Evolutionary conservation across 1,140 invertebrate species (phyloP).

Genomic region (Drosophila repleta): DNA sequence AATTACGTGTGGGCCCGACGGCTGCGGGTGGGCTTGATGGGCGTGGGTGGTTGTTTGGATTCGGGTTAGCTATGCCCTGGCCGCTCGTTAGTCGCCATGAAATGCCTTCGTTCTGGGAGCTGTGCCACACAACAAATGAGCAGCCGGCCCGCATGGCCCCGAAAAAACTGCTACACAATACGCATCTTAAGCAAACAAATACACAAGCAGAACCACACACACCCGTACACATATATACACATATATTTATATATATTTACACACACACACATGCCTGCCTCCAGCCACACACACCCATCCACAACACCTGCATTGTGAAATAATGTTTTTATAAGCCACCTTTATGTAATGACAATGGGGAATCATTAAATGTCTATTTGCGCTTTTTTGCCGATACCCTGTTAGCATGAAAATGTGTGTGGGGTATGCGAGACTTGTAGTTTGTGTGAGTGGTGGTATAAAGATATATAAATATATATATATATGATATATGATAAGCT

Average conservation of each 20-base stretch:
- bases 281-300: too few relatives aligned
- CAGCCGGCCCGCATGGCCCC: constrained; percentile 54
- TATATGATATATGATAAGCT: too few relatives aligned
- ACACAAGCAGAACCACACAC: constrained; percentile 6
- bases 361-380: constrained; percentile 81
- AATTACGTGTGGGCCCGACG: constrained; percentile 18
- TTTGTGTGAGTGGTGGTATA: too few relatives aligned
- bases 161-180: constrained; percentile 24
- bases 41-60: background rate
- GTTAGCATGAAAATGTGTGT: too few relatives aligned
- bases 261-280: background rate
- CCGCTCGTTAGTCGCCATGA: constrained; percentile 73
- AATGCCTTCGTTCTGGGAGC: constrained; percentile 62
- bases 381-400: constrained; percentile 44
- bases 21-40: background rate
- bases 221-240: too few relatives aligned
- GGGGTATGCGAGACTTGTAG: too few relatives aligned
- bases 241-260: background rate
- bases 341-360: constrained; percentile 81
- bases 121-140: constrained; percentile 58
- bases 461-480: too few relatives aligned
- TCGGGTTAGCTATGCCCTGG: constrained; percentile 56
- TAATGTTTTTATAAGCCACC: constrained; percentile 81
- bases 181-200: constrained; percentile 23
- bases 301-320: constrained; percentile 60